These are phyloP conservation scores for Drosophila bifasciata DNA, from an alignment of 1,140 invertebrate genomes.

Conservation along the genomic window DNA sequence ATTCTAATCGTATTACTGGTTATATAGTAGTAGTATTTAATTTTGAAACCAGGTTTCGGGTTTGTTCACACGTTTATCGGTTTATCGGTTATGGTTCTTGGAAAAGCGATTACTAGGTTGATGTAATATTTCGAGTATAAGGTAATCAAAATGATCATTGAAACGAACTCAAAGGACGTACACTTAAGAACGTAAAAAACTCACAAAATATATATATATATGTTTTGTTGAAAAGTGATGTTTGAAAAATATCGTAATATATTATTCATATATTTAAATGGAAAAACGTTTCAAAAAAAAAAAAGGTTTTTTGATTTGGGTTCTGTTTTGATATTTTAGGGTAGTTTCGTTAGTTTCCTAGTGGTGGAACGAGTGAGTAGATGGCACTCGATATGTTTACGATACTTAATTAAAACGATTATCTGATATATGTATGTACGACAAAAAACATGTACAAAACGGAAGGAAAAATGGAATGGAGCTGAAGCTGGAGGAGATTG, in stretches of 20 bases:
- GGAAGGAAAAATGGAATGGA: constrained; percentile 19
- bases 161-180: constrained; percentile 77
- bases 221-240: constrained; percentile 68
- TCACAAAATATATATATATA: constrained; percentile 65
- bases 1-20: no score
- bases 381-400: constrained; percentile 63
- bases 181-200: constrained; percentile 67
- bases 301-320: constrained; percentile 41
- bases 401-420: constrained; percentile 41
- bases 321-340: constrained; percentile 36
- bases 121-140: constrained; percentile 58
- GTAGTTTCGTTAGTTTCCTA: constrained; percentile 66
- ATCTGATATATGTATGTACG: constrained; percentile 47
- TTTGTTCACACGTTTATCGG: background rate
- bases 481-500: constrained; percentile 14
- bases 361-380: constrained; percentile 5
- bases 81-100: constrained; percentile 24
- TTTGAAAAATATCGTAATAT: constrained; percentile 61
- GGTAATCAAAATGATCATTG: constrained; percentile 61
- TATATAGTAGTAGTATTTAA: no score
- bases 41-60: constrained; percentile 9
- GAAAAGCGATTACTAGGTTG: constrained; percentile 49
- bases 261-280: constrained; percentile 54
- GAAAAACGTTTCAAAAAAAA: constrained; percentile 67
- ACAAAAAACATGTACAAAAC: constrained; percentile 65